phyloP scores from a whole-genome alignment of 2,113 vertebrate genomes.

The Silurus glanis region DNA sequence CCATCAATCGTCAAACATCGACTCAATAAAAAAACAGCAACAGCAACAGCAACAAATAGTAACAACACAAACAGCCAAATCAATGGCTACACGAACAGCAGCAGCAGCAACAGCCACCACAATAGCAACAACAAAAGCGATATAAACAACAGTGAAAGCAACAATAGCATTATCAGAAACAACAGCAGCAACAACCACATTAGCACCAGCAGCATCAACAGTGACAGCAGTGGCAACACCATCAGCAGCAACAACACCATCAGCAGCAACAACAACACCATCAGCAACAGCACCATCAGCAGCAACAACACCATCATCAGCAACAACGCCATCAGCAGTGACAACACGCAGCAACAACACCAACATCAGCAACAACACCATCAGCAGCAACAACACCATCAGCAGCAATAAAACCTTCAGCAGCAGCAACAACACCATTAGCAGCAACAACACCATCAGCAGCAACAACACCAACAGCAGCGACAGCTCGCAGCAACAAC shows the following conservation, averaged over 20 bases:
- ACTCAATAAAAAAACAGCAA: neutral
- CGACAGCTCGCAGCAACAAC: neutral
- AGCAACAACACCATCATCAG: neutral
- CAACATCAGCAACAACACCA: neutral
- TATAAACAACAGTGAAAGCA: too few species aligned
- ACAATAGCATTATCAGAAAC: neutral
- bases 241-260: neutral
- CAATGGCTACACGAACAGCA: neutral
- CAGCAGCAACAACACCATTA: neutral
- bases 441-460: too few species aligned
- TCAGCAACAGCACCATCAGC: neutral
- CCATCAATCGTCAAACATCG: neutral
- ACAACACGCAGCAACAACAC: neutral
- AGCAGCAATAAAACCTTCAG: neutral
- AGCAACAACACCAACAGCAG: neutral
- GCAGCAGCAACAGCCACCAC: neutral
- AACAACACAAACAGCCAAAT: too few species aligned
- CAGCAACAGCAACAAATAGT: neutral
- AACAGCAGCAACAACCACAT: neutral
- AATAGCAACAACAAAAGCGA: neutral
- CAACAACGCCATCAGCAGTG: neutral
- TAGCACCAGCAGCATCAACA: neutral
- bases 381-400: neutral
- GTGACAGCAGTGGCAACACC: neutral
- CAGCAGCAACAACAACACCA: neutral